These are phyloP conservation scores for Anguilla obscura DNA, from an alignment of 2,797 vertebrate species.

Conservation along the genomic window DNA sequence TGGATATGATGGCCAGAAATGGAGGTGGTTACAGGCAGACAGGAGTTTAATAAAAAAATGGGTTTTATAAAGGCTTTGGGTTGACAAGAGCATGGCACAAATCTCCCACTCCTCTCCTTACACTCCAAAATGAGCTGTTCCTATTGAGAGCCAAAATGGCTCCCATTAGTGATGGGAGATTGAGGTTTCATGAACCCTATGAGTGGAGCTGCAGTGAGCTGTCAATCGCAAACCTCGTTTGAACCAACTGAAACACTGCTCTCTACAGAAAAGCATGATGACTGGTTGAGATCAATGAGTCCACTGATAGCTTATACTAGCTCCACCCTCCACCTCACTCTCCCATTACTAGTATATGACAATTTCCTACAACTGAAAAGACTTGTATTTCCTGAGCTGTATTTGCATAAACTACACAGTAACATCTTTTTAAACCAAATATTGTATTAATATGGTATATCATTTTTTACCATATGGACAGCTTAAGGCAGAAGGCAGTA, in stretches of 20 bases:
- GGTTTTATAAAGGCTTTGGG: constrained; percentile 46
- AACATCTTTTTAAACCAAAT: constrained; percentile 47
- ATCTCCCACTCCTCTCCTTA: constrained; percentile 7
- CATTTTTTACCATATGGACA: constrained; percentile 41
- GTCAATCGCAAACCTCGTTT: background rate
- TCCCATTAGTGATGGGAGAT: constrained; percentile 12
- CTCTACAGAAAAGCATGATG: background rate
- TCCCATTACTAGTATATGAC: background rate
- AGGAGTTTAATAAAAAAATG: constrained; percentile 53
- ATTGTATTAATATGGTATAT: constrained; percentile 21
- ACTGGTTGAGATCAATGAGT: background rate
- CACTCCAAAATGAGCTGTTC: constrained; percentile 36
- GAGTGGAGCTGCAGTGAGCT: background rate
- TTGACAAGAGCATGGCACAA: constrained; percentile 52
- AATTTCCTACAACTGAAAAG: constrained; percentile 44
- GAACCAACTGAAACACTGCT: background rate
- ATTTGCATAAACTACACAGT: constrained; percentile 64
- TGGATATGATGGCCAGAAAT: background rate
- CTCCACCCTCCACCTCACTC: background rate
- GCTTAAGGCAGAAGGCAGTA: constrained; percentile 59
- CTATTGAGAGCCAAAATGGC: constrained; percentile 45
- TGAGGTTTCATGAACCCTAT: background rate
- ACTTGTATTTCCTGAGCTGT: constrained; percentile 70
- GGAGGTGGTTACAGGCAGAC: constrained; percentile 36
- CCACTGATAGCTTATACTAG: background rate